These are phyloP conservation scores for Macroglossus sobrinus DNA, from an alignment of 2,113 vertebrate genomes.

Conservation along the genomic window DNA sequence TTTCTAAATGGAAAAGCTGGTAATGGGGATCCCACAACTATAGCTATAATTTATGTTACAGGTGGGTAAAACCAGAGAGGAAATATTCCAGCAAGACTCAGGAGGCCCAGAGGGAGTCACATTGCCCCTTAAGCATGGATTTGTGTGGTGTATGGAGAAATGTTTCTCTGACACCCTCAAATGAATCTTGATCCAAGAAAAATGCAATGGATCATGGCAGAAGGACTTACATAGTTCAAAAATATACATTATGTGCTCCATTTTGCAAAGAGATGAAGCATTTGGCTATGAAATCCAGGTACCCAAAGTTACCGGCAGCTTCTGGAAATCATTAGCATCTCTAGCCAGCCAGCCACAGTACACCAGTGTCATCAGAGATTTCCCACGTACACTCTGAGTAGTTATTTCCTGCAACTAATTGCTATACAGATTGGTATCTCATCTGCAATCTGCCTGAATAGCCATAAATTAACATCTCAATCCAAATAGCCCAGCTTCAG, in stretches of 20 bases:
- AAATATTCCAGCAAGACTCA: slow-evolving; percentile 28
- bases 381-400: neutral
- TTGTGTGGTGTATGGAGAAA: slow-evolving; percentile 14
- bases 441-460: slow-evolving; percentile 19
- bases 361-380: slow-evolving; percentile 24
- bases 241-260: slow-evolving; percentile 10
- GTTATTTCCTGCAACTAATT: slow-evolving; percentile 44
- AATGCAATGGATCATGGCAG: slow-evolving; percentile 41
- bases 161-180: slow-evolving; percentile 58
- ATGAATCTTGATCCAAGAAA: slow-evolving; percentile 58
- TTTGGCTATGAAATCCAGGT: slow-evolving; percentile 28
- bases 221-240: slow-evolving; percentile 55
- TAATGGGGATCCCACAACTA: slow-evolving; percentile 21
- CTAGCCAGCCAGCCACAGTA: neutral
- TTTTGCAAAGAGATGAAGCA: slow-evolving; percentile 60
- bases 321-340: slow-evolving; percentile 61
- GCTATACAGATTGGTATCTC: slow-evolving; percentile 59
- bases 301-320: slow-evolving; percentile 36
- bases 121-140: neutral
- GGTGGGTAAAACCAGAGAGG: neutral
- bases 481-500: neutral
- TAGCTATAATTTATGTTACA: neutral
- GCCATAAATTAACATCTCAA: slow-evolving; percentile 34
- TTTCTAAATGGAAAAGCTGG: slow-evolving; percentile 7
- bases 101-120: slow-evolving; percentile 17